Base-by-base conservation (phyloP, 2,113 vertebrate genomes). In the Bubo scandiacus region DNA sequence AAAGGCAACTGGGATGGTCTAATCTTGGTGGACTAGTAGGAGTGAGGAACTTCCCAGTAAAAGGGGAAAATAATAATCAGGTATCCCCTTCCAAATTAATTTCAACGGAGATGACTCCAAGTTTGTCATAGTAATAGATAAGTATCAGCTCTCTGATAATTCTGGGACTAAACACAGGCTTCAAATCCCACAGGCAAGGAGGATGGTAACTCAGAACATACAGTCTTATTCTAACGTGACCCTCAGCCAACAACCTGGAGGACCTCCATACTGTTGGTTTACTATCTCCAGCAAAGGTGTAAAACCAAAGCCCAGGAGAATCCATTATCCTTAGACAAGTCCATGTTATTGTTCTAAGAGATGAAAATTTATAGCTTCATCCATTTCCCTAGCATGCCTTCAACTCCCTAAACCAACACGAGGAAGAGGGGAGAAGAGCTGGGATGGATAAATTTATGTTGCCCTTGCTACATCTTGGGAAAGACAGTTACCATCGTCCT, bases 401-500 rank as follows among this genome's bases (percentile, higher is more conserved):
- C 65, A 40, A 63, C 57, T 87, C 45, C 25, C 22, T 75, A 84
- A 75, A 49, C 52, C 30, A 59, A 77, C 17, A 49, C 8, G 66
- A 55, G 16, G 9, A 93, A 77, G 10, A 78, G 12, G 4, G 38
- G 6, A 83, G 29, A 79, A n/a, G 9, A 84, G 54, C 26, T 78
- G 5, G 10, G 18, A 5, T 47, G 45, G 38, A 63, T 30, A 67
- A 66, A 80, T 55, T 66, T 42, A n/a, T 27, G 2, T 34, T 72
- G 36, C 12, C 21, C 43, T 81, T 49, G 10, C 52, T 70, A 15
- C 34, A 36, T 58, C 51, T 73, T 81, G 26, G 42, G 23, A 51
- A 80, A 83, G 62, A 42, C 1, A 1, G 16, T 5, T 55, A 42
- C 18, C 0, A 0, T 54, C 67, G 45, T 72, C 49, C 4, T 58